Evolutionary conservation across 2,113 vertebrate genomes (phyloP).

Genomic region (Hepsetus odoe): DNA sequence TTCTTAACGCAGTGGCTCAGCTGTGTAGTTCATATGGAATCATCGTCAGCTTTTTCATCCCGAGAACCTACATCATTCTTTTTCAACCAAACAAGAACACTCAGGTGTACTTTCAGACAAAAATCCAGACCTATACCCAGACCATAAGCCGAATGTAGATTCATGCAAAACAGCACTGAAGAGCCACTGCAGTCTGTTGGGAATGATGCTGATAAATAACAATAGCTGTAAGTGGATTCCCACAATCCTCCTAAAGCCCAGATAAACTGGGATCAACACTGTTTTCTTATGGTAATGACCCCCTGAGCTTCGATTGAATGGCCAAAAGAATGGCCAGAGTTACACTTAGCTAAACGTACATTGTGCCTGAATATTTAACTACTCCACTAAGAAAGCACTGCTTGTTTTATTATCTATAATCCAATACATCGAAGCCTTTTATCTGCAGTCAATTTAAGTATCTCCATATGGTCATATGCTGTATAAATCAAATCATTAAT

Average conservation of each 20-base stretch:
- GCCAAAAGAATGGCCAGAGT: background rate
- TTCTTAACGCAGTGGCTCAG: slow-evolving; percentile 59
- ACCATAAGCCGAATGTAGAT: slow-evolving; percentile 60
- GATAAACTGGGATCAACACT: too few relatives aligned
- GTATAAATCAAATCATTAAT: background rate
- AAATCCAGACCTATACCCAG: slow-evolving; percentile 82
- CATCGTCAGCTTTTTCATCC: slow-evolving; percentile 80
- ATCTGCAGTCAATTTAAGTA: too few relatives aligned
- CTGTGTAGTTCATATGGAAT: slow-evolving; percentile 72
- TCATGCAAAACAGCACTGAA: background rate
- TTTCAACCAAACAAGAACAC: slow-evolving; percentile 79
- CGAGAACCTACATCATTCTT: slow-evolving; percentile 80
- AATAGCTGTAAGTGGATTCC: background rate
- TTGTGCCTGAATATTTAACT: background rate
- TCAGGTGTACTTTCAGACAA: slow-evolving; percentile 79
- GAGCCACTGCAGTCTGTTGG: background rate
- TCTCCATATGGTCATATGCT: too few relatives aligned
- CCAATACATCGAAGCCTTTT: too few relatives aligned
- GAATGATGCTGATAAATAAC: background rate
- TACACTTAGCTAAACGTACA: background rate
- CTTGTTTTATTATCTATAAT: too few relatives aligned
- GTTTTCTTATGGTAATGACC: background rate
- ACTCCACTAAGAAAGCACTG: too few relatives aligned
- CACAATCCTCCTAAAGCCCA: background rate
- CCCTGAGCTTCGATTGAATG: background rate